Percentiles rank a stretch among this genome's conserved stretches.
phyloP scores from a whole-genome alignment of 2,113 vertebrate species.

The Callionymus lyra region DNA sequence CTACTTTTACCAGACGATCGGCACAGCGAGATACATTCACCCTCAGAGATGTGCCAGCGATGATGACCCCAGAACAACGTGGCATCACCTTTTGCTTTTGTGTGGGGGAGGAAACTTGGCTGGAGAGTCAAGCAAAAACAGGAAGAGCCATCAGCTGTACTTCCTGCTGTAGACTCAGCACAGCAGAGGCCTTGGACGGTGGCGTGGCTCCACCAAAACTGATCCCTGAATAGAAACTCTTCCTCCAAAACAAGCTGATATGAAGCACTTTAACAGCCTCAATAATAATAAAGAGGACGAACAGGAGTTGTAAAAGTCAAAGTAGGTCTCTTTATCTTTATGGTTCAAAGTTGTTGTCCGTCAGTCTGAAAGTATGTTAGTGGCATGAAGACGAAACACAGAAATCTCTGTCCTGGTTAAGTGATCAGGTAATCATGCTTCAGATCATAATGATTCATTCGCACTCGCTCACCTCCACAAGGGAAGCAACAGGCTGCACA shows the following conservation, averaged over 20 bases:
- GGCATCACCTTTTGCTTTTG: slow-evolving; percentile 43
- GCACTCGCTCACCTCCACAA: too few relatives aligned
- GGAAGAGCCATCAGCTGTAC: slow-evolving; percentile 27
- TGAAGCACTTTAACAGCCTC: not conserved
- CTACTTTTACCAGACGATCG: too few relatives aligned
- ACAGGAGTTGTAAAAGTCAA: slow-evolving; percentile 10
- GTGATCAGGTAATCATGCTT: too few relatives aligned
- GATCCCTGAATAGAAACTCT: not conserved
- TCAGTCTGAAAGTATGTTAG: too few relatives aligned
- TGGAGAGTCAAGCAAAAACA: slow-evolving; percentile 32
- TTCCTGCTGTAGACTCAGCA: too few relatives aligned
- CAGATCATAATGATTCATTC: too few relatives aligned
- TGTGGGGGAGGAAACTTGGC: slow-evolving; percentile 34
- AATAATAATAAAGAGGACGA: slow-evolving; percentile 1
- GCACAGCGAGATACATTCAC: too few relatives aligned
- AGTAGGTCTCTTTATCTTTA: slow-evolving; percentile 36
- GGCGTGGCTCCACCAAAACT: not conserved
- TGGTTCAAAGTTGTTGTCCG: slow-evolving; percentile 24
- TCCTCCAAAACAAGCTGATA: not conserved
- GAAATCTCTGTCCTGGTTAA: not conserved
- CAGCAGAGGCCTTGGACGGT: not conserved
- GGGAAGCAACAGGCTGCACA: not conserved
- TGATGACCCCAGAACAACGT: slow-evolving; percentile 5
- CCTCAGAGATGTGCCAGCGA: slow-evolving; percentile 5
- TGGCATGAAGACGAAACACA: slow-evolving; percentile 1